Evolutionary conservation across 2,113 vertebrate genomes (phyloP), one percentile per base, ranked within the genome.

Genomic region (Dicaeum eximium): DNA sequence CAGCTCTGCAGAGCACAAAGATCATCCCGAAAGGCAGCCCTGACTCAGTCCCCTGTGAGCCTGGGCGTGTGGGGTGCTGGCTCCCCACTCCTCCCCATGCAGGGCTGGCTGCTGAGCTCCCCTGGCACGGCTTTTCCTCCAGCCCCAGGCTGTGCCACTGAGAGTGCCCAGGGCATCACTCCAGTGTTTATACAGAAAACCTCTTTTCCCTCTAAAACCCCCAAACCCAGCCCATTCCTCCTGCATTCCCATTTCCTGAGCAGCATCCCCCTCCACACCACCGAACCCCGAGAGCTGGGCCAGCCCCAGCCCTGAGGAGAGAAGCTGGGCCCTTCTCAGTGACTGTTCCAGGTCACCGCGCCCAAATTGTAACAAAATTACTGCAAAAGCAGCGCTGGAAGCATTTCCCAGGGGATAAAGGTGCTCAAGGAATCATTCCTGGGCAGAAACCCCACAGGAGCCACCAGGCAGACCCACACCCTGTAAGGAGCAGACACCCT

Each of bases 11-110:
- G 50, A 94, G 65, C 73, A 35, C 80, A 6, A 2, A 53, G 56
- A 66, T 30, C 4, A 8, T 4, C 91, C 88, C 22, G 15, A 40
- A n/a, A 17, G 30, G 58, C 56, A 71, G 38, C 47, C 80, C 61
- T 45, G 88, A 44, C 42, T 77, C 56, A 25, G 56, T 31, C 58
- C 12, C 38, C 88, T 17, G 35, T 50, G 11, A 33, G 9, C 13
- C 45, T 0, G 1, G 54, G 33, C 13, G 1, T 19, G 14, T 2
- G 37, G 1, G 40, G 21, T 2, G 14, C 40, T 3, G 10, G 21
- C 24, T 21, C 19, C 71, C 45, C 0, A 0, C 19, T 35, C 22
- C 44, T 21, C 33, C 11, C 42, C 31, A 0, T 27, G 23, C n/a
- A 1, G 14, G 10, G 3, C 18, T 5, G 45, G 4, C 47, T 33